Percentiles rank a stretch among this genome's conserved stretches.
Evolutionary conservation across 2,113 vertebrate species (phyloP).

Genomic region (Microcebus murinus): DNA sequence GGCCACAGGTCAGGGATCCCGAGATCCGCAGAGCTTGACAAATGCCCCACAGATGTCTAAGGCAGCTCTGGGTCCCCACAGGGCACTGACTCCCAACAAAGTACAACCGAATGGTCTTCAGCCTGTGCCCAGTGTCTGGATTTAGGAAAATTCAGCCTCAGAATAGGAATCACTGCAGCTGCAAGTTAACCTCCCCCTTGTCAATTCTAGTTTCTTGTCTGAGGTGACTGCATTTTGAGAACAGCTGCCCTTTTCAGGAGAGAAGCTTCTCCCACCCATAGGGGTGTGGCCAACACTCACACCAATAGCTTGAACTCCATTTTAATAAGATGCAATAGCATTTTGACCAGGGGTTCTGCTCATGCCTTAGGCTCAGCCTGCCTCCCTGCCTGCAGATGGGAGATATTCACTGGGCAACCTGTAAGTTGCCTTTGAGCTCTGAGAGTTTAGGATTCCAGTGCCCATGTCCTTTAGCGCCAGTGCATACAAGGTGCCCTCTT

Average conservation of each 20-base stretch:
- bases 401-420: fast-evolving
- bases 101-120: neutral
- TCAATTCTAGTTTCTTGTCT: neutral
- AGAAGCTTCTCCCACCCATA: neutral
- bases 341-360: neutral
- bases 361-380: neutral
- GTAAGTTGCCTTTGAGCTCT: neutral
- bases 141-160: neutral
- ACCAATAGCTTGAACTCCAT: neutral
- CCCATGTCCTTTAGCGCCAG: neutral
- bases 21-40: neutral
- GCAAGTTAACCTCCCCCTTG: neutral
- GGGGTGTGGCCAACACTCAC: neutral
- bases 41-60: neutral
- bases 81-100: neutral
- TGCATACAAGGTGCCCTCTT: neutral
- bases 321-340: neutral
- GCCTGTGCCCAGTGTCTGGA: neutral
- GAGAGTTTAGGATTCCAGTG: neutral
- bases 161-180: neutral
- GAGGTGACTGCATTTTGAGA: neutral
- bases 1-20: neutral
- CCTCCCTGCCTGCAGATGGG: neutral
- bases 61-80: neutral
- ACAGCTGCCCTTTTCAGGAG: no score